phyloP scores from a whole-genome alignment of 2,888 invertebrate genomes.

The Branchellion lobata region DNA sequence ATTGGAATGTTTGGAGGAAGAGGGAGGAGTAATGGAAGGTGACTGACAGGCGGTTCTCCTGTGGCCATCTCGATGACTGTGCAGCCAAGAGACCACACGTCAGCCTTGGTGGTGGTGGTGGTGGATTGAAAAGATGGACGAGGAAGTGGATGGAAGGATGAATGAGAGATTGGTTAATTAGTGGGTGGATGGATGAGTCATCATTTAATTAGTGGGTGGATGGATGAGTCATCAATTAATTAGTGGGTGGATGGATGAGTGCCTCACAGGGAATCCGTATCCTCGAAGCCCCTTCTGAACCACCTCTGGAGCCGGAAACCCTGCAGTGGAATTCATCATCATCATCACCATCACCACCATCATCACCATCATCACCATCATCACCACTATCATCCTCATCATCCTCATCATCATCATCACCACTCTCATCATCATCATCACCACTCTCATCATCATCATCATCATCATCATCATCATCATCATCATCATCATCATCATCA shows the following conservation, averaged over 20 bases:
- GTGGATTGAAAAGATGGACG: too few relatives aligned
- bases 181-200: too few relatives aligned
- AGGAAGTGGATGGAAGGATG: too few relatives aligned
- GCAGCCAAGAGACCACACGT: slow-evolving; percentile 9
- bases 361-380: not conserved
- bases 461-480: not conserved
- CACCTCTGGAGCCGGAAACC: slow-evolving; percentile 99
- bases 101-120: too few relatives aligned
- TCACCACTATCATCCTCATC: not conserved
- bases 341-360: not conserved
- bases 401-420: too few relatives aligned
- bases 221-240: too few relatives aligned
- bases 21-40: not conserved
- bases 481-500: not conserved
- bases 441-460: not conserved
- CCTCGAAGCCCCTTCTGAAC: slow-evolving; percentile 96
- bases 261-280: slow-evolving; percentile 86
- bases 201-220: too few relatives aligned
- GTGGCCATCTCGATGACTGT: slow-evolving; percentile 17
- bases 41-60: not conserved
- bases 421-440: not conserved
- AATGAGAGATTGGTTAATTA: too few relatives aligned
- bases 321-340: not conserved
- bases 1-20: not conserved
- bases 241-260: too few relatives aligned